Conservation (phyloP, 53 echinoderm and acorn worm species). For the Patiria pectinifera region DNA sequence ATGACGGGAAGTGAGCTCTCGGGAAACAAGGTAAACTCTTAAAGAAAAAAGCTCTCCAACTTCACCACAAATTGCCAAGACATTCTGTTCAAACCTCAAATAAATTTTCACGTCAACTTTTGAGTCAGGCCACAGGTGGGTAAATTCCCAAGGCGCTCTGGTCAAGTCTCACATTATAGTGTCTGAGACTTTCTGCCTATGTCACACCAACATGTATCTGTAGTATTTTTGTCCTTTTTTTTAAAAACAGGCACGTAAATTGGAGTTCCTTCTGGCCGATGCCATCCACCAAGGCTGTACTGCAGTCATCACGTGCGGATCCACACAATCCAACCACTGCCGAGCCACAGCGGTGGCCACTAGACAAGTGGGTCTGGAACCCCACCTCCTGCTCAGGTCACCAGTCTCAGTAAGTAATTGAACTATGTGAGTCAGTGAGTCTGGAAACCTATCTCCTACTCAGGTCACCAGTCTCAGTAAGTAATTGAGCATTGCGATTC, state of each 20-base stretch:
- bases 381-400: constrained; percentile 67
- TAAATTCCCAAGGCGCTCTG: no score
- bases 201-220: no score
- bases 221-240: not conserved
- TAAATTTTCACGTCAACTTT: no score
- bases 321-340: constrained; percentile 75
- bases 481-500: not conserved
- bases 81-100: not conserved
- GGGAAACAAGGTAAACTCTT: constrained; percentile 73
- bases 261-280: constrained; percentile 83
- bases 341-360: constrained; percentile 73
- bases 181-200: no score
- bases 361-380: constrained; percentile 73
- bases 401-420: constrained; percentile 54
- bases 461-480: no score
- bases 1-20: constrained; percentile 73
- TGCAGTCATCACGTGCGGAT: constrained; percentile 73
- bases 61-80: not conserved
- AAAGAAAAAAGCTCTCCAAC: not conserved
- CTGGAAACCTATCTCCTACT: not conserved
- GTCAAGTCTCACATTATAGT: no score
- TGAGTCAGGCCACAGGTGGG: no score
- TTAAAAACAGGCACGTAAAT: constrained; percentile 68
- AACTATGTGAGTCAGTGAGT: not conserved
- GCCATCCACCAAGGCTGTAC: constrained; percentile 75